Base-by-base conservation (phyloP, 1,140 invertebrate genomes). In the Aphis craccivora region DNA sequence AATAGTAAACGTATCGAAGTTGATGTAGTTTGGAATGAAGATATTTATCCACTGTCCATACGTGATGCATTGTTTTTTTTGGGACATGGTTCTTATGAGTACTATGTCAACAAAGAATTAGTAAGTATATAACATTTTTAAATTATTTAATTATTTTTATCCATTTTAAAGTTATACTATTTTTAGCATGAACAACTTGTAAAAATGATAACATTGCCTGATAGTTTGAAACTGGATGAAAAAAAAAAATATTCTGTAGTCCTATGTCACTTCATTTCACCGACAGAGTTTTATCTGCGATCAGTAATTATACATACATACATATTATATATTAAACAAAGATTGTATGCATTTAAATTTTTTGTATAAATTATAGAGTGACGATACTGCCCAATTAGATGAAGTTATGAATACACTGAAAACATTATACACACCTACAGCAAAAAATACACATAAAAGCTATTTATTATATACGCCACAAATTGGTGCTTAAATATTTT, bases 41-140 rank as follows among this genome's bases (percentile, higher is more conserved):
- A 93, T 1, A 30, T 60, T 51, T 88, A 90, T 90, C 86, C 88
- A 25, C 30, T 95, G 87, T 96, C 95, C 20, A 94, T 96, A n/a
- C 94, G 95, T 8, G 95, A 96, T 89, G 95, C 94, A 51, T 93
- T 95, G 53, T 94, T 95, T 37, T 95, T 94, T 40, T 89, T 94
- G 18, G 94, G 94, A 53, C 89, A 94, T 48, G 95, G 94, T 1
- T 93, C 90, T 83, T 94, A 93, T 35, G 67, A 93, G 8, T 93
- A 93, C 6, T 86, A 84, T 35, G 89, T 94, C 14, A 87, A 88
- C 23, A 8, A 40, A n/a, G 8, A 3, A 18, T 22, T 86, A 7
- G 81, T 93, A 23, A 93, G 48, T 30, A n/a, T 51, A 18, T 51
- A 18, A 51, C 14, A 51, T 51, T 51, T 88, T 37, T 51, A n/a